Conservation (phyloP, 2,113 vertebrate species). For the Elephantulus edwardii region DNA sequence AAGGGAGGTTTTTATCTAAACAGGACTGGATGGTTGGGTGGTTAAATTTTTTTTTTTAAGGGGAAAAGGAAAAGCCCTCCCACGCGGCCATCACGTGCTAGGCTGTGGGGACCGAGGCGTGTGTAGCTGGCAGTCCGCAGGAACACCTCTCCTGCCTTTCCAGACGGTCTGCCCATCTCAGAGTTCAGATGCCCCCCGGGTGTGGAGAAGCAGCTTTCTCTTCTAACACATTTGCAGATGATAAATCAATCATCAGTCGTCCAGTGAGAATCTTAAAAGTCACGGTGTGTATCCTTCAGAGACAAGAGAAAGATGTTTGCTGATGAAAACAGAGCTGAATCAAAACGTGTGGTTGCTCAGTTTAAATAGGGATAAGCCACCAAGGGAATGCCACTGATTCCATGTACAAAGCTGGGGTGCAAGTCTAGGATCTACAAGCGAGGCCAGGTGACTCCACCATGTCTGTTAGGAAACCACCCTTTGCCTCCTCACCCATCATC, state of each 20-base stretch:
- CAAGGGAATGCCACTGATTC: neutral
- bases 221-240: neutral
- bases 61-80: neutral
- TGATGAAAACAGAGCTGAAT: neutral
- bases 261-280: neutral
- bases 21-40: neutral
- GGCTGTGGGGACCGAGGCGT: neutral
- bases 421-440: neutral
- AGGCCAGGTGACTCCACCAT: too few species aligned
- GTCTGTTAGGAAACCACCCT: fast-evolving
- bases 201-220: neutral
- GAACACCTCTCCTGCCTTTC: neutral
- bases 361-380: neutral
- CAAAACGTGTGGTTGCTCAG: neutral
- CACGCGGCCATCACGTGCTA: neutral
- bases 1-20: neutral
- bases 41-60: neutral
- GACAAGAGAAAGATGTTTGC: neutral
- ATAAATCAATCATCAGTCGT: neutral
- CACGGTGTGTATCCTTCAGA: neutral
- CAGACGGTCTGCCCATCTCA: neutral
- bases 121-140: neutral
- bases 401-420: neutral
- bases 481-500: neutral
- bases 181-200: neutral